Conservation (phyloP, 2,113 vertebrate genomes). For the Ammodytes dubius region DNA sequence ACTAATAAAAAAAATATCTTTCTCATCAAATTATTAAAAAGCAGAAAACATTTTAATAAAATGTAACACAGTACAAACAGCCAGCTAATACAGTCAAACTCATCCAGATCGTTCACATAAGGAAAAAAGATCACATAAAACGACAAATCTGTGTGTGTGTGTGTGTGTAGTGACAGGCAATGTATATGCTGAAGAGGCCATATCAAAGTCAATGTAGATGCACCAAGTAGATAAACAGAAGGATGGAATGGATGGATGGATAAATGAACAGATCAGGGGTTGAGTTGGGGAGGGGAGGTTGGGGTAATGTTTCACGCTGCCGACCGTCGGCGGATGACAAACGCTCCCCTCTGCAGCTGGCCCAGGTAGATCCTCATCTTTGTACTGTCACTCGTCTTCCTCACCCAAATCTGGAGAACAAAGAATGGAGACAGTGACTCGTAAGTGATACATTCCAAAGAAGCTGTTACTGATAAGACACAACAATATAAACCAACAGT, state of each 20-base stretch:
- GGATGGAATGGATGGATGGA: conserved; percentile 34
- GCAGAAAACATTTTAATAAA: conserved; percentile 75
- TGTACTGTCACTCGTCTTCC: conserved; percentile 98
- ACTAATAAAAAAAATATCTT: neutral
- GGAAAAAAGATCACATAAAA: conserved; percentile 28
- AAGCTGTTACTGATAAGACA: neutral
- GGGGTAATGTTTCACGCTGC: conserved; percentile 85
- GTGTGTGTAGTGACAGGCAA: neutral
- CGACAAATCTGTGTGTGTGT: neutral
- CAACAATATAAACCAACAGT: neutral
- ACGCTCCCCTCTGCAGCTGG: conserved; percentile 96
- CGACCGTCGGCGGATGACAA: conserved; percentile 95
- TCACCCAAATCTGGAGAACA: conserved; percentile 93
- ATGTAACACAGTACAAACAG: conserved; percentile 60
- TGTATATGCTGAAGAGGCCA: conserved; percentile 17
- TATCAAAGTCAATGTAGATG: conserved; percentile 31
- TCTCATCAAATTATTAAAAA: conserved; percentile 41
- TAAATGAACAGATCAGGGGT: conserved; percentile 32
- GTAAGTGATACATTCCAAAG: neutral
- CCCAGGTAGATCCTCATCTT: conserved; percentile 99
- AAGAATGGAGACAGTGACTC: conserved; percentile 1
- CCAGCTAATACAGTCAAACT: conserved; percentile 34
- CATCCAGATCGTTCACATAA: conserved; percentile 33
- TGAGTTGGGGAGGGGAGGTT: neutral
- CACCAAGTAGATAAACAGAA: neutral